Conservation (phyloP, 2,797 vertebrate genomes). For the Hypotaenidia okinawae region DNA sequence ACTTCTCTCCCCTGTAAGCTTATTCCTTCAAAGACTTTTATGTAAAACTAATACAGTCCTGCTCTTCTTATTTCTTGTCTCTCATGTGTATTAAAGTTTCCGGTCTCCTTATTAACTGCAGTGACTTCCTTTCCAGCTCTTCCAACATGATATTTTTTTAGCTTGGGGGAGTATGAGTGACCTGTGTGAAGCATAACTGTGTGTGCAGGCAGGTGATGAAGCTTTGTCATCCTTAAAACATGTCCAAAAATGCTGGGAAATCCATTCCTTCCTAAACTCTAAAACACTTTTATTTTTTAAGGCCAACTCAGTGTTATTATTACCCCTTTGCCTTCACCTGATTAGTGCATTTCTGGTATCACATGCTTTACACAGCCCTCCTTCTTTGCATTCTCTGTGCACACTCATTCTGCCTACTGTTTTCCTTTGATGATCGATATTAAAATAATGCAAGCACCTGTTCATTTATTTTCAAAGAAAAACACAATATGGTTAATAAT, state of each 20-base stretch:
- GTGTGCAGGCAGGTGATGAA: not conserved
- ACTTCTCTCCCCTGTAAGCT: not conserved
- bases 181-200: not conserved
- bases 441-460: fast-evolving
- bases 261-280: not conserved
- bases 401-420: not conserved
- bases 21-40: not conserved
- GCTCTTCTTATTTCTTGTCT: not conserved
- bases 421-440: not conserved
- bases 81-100: not conserved
- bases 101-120: not conserved
- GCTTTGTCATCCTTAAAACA: not conserved
- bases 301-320: fast-evolving
- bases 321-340: not conserved
- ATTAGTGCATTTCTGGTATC: not conserved
- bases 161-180: not conserved
- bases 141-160: not conserved
- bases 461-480: not conserved
- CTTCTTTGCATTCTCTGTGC: not conserved
- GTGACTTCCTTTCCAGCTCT: not conserved
- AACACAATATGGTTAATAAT: not conserved
- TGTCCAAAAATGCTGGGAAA: not conserved
- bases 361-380: not conserved
- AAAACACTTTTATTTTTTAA: not conserved
- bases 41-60: not conserved